Evolutionary conservation across 2,797 vertebrate genomes (phyloP), one percentile per base, ranked within the genome.

Genomic region (Helarctos malayanus): DNA sequence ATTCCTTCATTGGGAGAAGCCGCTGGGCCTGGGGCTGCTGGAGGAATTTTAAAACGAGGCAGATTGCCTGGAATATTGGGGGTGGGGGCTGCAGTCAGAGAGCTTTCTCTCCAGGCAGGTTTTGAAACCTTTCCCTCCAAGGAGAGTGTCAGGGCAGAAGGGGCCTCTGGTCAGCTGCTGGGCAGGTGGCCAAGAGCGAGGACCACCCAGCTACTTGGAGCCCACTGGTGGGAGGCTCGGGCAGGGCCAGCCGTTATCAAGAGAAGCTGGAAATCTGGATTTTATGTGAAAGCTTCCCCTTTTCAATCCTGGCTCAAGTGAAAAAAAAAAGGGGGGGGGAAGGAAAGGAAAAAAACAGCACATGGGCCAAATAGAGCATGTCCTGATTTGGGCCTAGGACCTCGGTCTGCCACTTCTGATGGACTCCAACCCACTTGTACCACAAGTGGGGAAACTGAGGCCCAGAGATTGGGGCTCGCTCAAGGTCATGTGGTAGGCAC

Each of bases 21-120:
- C n/a, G 91, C 96, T 65, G 97, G 97, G 97, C 98, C 97, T 65
- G 93, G 98, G 97, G 97, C 97, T 97, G 98, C 97, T 91, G 94
- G 80, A 94, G 96, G 97, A 97, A 98, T 98, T 94, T 97, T 93
- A 96, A 98, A 98, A 81, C 0, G 73, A 97, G 98, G 96, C 97
- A 95, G 93, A 91, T 29, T 91, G 97, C 94, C 68, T 93, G 94
- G 94, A 96, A 95, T 95, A 94, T 85, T 41, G 52, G 90, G 93
- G 84, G 68, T 1, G 68, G 76, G 56, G 49, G 79, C 41, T 57
- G 87, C 84, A 54, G 85, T 11, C 29, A 1, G 91, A 80, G 52
- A 54, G 89, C 89, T 90, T 79, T 71, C 69, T 94, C 82, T 89
- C 82, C 12, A 38, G 63, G 45, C 63, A 12, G 89, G 75, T 73